These are phyloP conservation scores for Oryzias melastigma DNA, from an alignment of 2,113 vertebrate genomes.

Conservation along the genomic window DNA sequence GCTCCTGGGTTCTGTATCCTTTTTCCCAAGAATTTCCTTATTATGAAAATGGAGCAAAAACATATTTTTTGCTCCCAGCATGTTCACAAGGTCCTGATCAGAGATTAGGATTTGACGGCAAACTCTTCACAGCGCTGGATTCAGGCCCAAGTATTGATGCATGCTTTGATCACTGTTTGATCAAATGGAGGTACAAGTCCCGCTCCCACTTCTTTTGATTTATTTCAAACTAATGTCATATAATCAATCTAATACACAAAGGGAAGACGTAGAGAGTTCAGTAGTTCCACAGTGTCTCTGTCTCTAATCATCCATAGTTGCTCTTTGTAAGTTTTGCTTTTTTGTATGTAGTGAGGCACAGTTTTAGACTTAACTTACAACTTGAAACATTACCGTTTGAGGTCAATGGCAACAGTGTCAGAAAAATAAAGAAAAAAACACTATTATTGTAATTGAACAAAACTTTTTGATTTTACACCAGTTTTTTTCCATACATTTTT, in stretches of 20 bases:
- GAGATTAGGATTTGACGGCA: slow-evolving; percentile 38
- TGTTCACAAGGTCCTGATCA: slow-evolving; percentile 39
- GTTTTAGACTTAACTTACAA: no score
- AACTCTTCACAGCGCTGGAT: slow-evolving; percentile 10
- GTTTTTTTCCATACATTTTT: no score
- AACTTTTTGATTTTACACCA: no score
- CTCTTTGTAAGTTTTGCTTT: no score
- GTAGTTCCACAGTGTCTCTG: no score
- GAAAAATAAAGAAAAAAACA: no score
- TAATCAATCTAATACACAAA: background rate
- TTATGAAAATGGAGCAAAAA: slow-evolving; percentile 35
- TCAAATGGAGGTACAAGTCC: slow-evolving; percentile 17
- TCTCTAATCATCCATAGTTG: no score
- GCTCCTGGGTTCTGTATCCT: slow-evolving; percentile 3
- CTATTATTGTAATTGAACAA: no score
- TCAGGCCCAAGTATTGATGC: slow-evolving; percentile 18
- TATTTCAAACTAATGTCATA: background rate
- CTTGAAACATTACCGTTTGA: no score
- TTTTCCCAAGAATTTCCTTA: slow-evolving; percentile 18
- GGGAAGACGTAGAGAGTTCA: background rate
- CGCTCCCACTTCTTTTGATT: slow-evolving; percentile 16
- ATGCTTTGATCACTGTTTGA: slow-evolving; percentile 17
- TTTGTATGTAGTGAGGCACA: background rate
- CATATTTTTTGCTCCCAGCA: slow-evolving; percentile 24
- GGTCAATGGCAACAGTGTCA: no score